Base-by-base conservation (phyloP, 2,797 vertebrate genomes). In the Takifugu ocellatus region DNA sequence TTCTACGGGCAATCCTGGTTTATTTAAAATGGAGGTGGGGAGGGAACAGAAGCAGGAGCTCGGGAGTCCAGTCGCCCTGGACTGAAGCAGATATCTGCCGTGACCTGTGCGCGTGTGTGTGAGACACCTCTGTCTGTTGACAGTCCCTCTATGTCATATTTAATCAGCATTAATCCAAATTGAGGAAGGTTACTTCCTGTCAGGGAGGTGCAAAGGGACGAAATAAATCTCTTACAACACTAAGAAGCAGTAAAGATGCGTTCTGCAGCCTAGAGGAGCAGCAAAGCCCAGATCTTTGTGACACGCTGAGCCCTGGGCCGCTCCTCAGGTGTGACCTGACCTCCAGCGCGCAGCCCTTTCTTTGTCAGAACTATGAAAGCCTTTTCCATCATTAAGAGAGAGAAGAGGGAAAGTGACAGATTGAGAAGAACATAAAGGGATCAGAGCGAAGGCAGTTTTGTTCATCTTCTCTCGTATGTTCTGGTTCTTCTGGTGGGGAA, bases 121-220 rank as follows among this genome's bases (percentile, higher is more conserved):
- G 55, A 46, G 59, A 72, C 81, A 81, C 75, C 78, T 78, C 54
- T 56, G 68, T 77, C 72, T 83, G 83, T 85, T 78, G 77, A 82
- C 77, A 59, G 72, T 76, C 82, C 71, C 67, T 69, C 68, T 84
- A 76, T 77, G 70, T 68, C 77, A 62, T 81, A 86, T 88, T 87
- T 87, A 84, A 89, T 87, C 86, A 88, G 87, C 83, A 47, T 69
- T 86, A 88, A 92, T 87, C 82, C 82, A 91, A 21, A 88, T 86
- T 88, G 82, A 85, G 61, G 62, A 66, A 74, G 74, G 66, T 15
- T 10, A 80, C 75, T 85, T 88, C 87, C 82, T 87, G 81, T 86
- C 72, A 83, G 57, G 60, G 61, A 82, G 76, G 78, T 74, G 79
- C 77, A 81, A 84, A 84, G 72, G 68, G 75, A 74, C 11, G 57